phyloP scores from a whole-genome alignment of 2,113 vertebrate species.

The Urocitellus parryii region DNA sequence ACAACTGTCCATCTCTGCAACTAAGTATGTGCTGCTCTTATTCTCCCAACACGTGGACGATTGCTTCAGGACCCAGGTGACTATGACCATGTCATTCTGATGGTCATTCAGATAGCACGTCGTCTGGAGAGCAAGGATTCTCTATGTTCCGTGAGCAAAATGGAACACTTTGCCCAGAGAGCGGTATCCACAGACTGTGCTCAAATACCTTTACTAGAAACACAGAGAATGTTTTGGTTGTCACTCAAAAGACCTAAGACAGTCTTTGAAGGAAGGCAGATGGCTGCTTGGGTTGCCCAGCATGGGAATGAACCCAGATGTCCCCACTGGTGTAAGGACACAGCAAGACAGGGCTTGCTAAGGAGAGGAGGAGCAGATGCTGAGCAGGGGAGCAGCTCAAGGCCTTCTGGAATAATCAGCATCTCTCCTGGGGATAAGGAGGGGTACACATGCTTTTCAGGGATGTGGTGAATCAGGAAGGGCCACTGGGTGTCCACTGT shows the following conservation, averaged over 20 bases:
- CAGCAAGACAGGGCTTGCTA: too few species aligned
- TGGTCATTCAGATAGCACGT: not conserved
- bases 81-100: not conserved
- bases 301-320: not conserved
- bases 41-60: not conserved
- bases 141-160: not conserved
- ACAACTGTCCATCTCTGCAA: not conserved
- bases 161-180: not conserved
- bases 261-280: too few species aligned
- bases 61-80: not conserved
- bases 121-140: not conserved
- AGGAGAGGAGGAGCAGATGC: not conserved
- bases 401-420: not conserved
- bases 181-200: fast-evolving
- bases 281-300: too few species aligned
- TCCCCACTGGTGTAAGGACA: not conserved
- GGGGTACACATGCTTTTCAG: too few species aligned
- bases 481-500: not conserved
- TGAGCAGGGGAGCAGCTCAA: not conserved
- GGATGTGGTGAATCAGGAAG: not conserved
- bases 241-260: not conserved
- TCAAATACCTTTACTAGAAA: not conserved
- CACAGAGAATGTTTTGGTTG: not conserved
- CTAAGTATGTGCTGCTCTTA: not conserved
- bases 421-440: not conserved